Base-by-base conservation (phyloP, 2,113 vertebrate genomes). In the Triplophysa siluroides region DNA sequence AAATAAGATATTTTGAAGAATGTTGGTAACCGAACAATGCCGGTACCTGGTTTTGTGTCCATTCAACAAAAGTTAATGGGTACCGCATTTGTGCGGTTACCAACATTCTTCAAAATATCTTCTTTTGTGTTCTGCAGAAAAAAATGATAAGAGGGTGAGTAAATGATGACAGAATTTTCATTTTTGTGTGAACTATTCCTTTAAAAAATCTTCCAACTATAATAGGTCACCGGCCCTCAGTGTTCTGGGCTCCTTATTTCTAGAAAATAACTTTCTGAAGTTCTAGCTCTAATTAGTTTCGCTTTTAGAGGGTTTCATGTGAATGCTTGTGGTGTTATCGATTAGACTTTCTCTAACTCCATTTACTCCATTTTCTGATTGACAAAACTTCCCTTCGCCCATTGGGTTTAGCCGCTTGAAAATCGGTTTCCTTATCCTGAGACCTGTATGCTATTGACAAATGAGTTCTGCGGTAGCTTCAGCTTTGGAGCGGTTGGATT, bases 371-470 rank as follows among this genome's bases (percentile, higher is more conserved):
- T 61, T 74, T 74, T 23, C 71, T 56, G 24, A 45, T 61, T 67
- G 76, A 50, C 54, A 78, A 58, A 78, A 43, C 47, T 68, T 78
- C 64, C 58, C 56, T 62, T 50, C 26, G 8, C 52, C 14, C 24
- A 50, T 79, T 58, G 58, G 69, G 78, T 58, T 45, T 69, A 52
- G 45, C 60, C 62, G 66, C 38, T 74, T 80, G 61, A 75, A 29
- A 83, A 68, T 79, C 52, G 38, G n/a, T 72, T 73, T 72, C 63
- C 33, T 74, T 74, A 65, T 78, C 74, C 58, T 69, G 47, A 54
- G 56, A 41, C 45, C 33, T 63, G 29, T 63, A 47, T 56, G 23
- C 43, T 56, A 58, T 62, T 58, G 62, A 67, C 38, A 66, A 41
- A 63, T 23, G 26, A 43, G 43, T 76, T 81, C 29, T 54, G 58